Evolutionary conservation across 2,113 vertebrate genomes (phyloP).

Genomic region (Leucosticte australis): DNA sequence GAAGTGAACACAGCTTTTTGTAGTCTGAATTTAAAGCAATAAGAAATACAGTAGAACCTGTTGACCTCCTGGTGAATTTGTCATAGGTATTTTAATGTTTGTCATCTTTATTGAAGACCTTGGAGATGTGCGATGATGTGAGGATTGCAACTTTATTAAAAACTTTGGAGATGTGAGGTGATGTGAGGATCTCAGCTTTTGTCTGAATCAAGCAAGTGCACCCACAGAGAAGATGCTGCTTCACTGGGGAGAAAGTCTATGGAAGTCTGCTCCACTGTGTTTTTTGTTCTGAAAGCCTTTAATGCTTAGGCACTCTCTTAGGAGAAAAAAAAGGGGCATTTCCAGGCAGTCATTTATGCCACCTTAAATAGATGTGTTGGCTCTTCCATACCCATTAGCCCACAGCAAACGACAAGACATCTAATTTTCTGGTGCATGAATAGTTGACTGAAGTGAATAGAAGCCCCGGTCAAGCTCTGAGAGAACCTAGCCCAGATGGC

Average conservation of each 20-base stretch:
- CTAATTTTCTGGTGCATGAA: constrained; percentile 8
- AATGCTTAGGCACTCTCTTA: not conserved
- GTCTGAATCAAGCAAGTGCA: not conserved
- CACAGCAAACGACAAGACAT: not conserved
- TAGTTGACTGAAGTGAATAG: not conserved
- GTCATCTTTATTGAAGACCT: not conserved
- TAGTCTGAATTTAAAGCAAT: not conserved
- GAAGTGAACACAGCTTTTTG: not conserved
- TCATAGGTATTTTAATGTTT: not conserved
- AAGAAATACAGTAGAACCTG: not conserved
- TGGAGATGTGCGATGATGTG: not conserved
- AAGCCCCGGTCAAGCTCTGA: not conserved
- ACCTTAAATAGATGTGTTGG: not conserved
- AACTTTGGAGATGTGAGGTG: not conserved
- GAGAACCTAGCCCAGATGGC: not conserved
- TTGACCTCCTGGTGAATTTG: not conserved
- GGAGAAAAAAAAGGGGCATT: not conserved
- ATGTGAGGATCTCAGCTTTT: not conserved
- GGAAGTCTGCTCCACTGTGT: not conserved
- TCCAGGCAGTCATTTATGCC: constrained; percentile 13
- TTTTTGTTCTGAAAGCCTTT: not conserved
- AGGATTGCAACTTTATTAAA: not conserved
- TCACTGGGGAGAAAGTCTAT: not conserved
- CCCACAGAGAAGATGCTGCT: not conserved
- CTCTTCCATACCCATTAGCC: not conserved